A percentile compares a stretch with the other conserved stretches of the same genome.
Evolutionary conservation across 2,797 vertebrate species (phyloP).

Genomic region (Scolopax rusticola): DNA sequence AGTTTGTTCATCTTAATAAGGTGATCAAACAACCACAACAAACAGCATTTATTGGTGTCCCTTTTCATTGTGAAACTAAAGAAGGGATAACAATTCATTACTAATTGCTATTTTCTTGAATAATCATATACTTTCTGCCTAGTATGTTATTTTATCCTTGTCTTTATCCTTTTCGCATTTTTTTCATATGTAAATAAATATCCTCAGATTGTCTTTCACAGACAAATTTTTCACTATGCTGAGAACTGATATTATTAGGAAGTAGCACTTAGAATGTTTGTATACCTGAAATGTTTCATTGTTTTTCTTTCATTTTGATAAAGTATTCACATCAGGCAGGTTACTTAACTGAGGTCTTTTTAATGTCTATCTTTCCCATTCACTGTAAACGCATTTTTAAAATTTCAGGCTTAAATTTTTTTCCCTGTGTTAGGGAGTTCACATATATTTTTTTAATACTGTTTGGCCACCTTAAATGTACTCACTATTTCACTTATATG

Average conservation of each 20-base stretch:
- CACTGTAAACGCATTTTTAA: not conserved
- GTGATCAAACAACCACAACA: not conserved
- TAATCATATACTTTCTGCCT: not conserved
- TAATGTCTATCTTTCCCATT: not conserved
- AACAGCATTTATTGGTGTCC: not conserved
- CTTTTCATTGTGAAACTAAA: not conserved
- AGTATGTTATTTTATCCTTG: not conserved
- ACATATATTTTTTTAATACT: not conserved
- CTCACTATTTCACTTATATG: not conserved
- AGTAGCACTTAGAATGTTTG: not conserved
- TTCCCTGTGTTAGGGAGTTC: fast-evolving
- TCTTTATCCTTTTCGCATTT: not conserved
- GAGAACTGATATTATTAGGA: not conserved
- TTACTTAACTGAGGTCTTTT: not conserved
- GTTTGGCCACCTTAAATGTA: not conserved
- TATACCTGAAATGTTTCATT: not conserved
- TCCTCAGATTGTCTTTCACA: not conserved
- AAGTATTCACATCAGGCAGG: not conserved
- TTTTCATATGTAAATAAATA: not conserved
- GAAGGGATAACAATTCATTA: not conserved
- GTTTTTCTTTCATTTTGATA: not conserved
- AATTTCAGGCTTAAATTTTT: not conserved
- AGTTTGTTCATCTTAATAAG: not conserved
- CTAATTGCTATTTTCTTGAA: not conserved
- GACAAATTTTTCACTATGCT: not conserved